Evolutionary conservation across 2,113 vertebrate genomes (phyloP).

Genomic region (Cyphomyrus discorhynchus): DNA sequence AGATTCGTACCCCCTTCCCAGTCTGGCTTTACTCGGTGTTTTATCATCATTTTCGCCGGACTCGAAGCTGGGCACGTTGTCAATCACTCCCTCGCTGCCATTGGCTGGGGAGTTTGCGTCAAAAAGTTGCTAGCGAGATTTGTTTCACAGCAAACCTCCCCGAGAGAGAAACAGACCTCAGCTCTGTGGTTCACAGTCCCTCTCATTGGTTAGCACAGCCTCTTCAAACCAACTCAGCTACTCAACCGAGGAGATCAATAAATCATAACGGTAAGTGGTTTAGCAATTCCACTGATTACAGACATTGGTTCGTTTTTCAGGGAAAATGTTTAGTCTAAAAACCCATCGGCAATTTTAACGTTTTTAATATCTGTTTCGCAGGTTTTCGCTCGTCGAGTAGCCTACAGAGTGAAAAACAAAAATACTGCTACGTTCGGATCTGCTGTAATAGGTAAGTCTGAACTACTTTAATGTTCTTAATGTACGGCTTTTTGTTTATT

Average conservation of each 20-base stretch:
- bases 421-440: not conserved
- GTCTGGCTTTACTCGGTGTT: slow-evolving; percentile 29
- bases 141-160: slow-evolving; percentile 85
- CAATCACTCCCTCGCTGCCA: slow-evolving; percentile 82
- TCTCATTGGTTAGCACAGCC: slow-evolving; percentile 61
- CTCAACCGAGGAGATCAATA: slow-evolving; percentile 58
- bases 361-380: slow-evolving; percentile 25
- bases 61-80: slow-evolving; percentile 72
- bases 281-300: slow-evolving; percentile 39
- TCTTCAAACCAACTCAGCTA: slow-evolving; percentile 66
- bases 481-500: not conserved
- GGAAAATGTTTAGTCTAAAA: slow-evolving; percentile 35
- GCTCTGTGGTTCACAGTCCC: slow-evolving; percentile 59
- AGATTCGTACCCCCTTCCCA: slow-evolving; percentile 8
- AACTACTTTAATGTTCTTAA: not conserved
- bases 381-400: slow-evolving; percentile 33
- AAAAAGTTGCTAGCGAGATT: slow-evolving; percentile 95
- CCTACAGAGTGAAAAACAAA: not conserved
- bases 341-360: slow-evolving; percentile 28
- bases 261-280: slow-evolving; percentile 55
- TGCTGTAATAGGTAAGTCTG: slow-evolving; percentile 4
- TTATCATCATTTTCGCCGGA: slow-evolving; percentile 70
- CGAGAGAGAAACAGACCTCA: slow-evolving; percentile 78
- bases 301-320: slow-evolving; percentile 24
- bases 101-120: slow-evolving; percentile 96